A percentile compares a stretch with the other conserved stretches of the same genome.
Evolutionary conservation across 2,888 invertebrate genomes (phyloP).

Genomic region (Habrosyne pyritoides): DNA sequence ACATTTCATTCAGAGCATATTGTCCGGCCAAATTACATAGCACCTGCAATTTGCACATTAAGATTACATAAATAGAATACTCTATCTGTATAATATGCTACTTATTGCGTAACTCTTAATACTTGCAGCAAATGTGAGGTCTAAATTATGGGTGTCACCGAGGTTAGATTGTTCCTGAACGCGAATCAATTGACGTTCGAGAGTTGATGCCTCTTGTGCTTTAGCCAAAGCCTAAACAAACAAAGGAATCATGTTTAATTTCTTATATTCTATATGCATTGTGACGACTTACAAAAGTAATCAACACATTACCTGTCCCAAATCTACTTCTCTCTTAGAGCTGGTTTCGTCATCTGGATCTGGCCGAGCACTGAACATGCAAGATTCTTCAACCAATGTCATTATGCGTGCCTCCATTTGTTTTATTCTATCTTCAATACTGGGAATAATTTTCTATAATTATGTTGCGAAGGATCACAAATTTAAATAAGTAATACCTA

Average conservation of each 20-base stretch:
- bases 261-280: background rate
- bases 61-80: background rate
- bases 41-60: slow-evolving; percentile 85
- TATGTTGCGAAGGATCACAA: no score
- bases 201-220: slow-evolving; percentile 97
- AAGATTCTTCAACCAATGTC: slow-evolving; percentile 95
- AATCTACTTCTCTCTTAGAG: slow-evolving; percentile 59
- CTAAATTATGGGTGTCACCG: slow-evolving; percentile 96
- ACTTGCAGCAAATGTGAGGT: slow-evolving; percentile 96
- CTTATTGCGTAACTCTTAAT: slow-evolving; percentile 3
- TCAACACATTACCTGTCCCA: slow-evolving; percentile 54
- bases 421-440: slow-evolving; percentile 96
- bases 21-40: slow-evolving; percentile 98
- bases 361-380: slow-evolving; percentile 74
- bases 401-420: slow-evolving; percentile 95
- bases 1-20: slow-evolving; percentile 97
- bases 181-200: slow-evolving; percentile 94
- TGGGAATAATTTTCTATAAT: no score
- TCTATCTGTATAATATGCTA: background rate
- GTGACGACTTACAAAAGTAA: no score
- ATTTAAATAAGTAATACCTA: no score
- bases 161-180: slow-evolving; percentile 96
- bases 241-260: background rate
- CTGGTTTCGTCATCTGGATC: slow-evolving; percentile 60
- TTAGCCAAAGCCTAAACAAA: slow-evolving; percentile 87